Percentiles rank a stretch among this genome's conserved stretches.
phyloP scores from a whole-genome alignment of 1,140 invertebrate genomes.

The Diuraphis noxia region DNA sequence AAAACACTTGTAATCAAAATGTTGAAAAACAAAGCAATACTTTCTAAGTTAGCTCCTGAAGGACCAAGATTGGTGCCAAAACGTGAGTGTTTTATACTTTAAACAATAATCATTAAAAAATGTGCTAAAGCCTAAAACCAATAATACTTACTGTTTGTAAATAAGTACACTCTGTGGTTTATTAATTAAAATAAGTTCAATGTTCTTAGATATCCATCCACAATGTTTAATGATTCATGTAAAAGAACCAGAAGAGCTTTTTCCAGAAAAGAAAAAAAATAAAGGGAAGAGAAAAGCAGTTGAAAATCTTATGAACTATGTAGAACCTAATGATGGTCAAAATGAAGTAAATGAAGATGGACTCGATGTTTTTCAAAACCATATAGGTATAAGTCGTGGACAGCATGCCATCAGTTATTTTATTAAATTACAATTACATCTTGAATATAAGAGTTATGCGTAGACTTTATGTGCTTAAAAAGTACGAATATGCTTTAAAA shows the following conservation, averaged over 20 bases:
- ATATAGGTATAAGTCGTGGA: background rate
- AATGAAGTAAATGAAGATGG: background rate
- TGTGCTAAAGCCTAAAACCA: background rate
- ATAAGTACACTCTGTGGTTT: background rate
- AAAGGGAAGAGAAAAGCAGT: background rate
- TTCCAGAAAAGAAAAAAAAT: background rate
- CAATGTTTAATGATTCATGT: slow-evolving; percentile 36
- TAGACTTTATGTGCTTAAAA: no score
- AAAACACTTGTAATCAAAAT: slow-evolving; percentile 34
- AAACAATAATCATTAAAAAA: background rate
- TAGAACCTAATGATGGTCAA: background rate
- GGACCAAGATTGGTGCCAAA: slow-evolving; percentile 35
- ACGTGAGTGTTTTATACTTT: background rate
- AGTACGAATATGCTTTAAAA: no score
- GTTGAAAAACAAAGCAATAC: slow-evolving; percentile 2
- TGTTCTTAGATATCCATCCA: slow-evolving; percentile 22
- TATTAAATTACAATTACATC: background rate
- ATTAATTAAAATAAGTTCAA: background rate
- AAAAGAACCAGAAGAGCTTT: background rate
- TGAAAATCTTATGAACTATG: background rate
- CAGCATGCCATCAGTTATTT: background rate
- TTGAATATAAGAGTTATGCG: background rate
- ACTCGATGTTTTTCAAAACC: background rate
- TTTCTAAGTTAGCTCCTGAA: background rate
- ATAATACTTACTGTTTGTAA: background rate